Evolutionary conservation across 2,113 vertebrate species (phyloP).

Genomic region (Rhinoderma darwinii): DNA sequence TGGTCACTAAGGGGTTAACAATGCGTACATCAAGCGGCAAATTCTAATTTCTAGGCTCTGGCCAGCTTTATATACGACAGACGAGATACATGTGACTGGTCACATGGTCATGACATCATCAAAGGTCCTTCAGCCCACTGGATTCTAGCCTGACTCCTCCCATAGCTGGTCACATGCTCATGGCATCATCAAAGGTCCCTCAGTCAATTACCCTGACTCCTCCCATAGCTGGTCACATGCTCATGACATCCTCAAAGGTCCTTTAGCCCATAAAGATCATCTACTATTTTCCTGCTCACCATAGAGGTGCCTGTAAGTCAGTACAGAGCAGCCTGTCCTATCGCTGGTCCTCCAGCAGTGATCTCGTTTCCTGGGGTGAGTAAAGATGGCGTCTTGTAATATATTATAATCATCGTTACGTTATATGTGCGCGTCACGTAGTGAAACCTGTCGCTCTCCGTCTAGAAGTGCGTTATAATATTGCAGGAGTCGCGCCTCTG

Average conservation of each 20-base stretch:
- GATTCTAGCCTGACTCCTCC: too few relatives aligned
- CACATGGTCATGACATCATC: background rate
- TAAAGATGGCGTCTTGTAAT: background rate
- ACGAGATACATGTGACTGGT: background rate
- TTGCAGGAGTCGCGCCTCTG: too few relatives aligned
- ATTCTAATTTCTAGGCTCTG: too few relatives aligned
- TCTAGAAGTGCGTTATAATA: too few relatives aligned
- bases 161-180: background rate
- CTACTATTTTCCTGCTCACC: background rate
- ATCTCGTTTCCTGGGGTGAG: background rate
- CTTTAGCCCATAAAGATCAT: too few relatives aligned
- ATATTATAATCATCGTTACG: background rate
- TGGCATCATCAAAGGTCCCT: background rate
- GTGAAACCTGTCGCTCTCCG: too few relatives aligned
- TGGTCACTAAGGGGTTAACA: too few relatives aligned
- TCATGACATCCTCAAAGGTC: too few relatives aligned
- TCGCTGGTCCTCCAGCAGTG: background rate
- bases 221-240: too few relatives aligned
- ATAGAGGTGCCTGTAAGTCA: background rate
- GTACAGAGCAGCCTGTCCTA: background rate
- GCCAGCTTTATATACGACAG: background rate
- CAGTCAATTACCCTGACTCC: too few relatives aligned
- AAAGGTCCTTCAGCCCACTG: background rate
- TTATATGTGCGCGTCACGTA: too few relatives aligned
- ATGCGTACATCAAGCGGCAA: too few relatives aligned